Evolutionary conservation across 2,113 vertebrate species (phyloP).

Genomic region (Felis chaus): DNA sequence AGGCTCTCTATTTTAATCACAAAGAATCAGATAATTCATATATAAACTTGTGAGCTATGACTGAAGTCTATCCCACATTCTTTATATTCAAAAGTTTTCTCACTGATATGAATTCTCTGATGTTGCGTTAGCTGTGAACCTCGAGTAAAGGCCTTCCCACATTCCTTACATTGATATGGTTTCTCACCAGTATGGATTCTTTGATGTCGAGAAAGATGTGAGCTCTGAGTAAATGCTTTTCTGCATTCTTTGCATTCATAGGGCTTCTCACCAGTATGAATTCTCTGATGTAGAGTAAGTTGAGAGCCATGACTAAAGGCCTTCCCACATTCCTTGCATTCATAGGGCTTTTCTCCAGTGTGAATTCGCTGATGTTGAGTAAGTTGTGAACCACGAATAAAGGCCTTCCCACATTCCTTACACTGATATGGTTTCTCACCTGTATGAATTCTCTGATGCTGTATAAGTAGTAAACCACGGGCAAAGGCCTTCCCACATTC

Average conservation of each 20-base stretch:
- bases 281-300: conserved; percentile 80
- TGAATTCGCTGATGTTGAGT: conserved; percentile 79
- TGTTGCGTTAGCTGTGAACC: conserved; percentile 75
- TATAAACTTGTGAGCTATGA: conserved; percentile 68
- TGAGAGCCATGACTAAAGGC: conserved; percentile 80
- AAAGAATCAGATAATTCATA: conserved; percentile 55
- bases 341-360: conserved; percentile 79
- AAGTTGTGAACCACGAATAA: conserved; percentile 78
- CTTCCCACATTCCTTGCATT: conserved; percentile 80
- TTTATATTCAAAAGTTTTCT: conserved; percentile 73
- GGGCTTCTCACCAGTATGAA: conserved; percentile 83
- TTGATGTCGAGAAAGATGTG: conserved; percentile 82
- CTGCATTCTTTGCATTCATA: conserved; percentile 80
- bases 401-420: conserved; percentile 82
- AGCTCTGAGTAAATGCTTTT: conserved; percentile 81
- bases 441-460: conserved; percentile 83
- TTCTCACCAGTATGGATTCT: conserved; percentile 80
- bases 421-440: conserved; percentile 82
- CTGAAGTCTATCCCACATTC: conserved; percentile 70
- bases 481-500: conserved; percentile 83
- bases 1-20: not conserved
- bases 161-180: conserved; percentile 73
- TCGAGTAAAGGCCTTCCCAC: conserved; percentile 77
- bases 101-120: conserved; percentile 72
- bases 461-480: conserved; percentile 80